Evolutionary conservation across 1,140 invertebrate genomes (phyloP), one percentile per base, ranked within the genome.

Genomic region (Portunus trituberculatus): DNA sequence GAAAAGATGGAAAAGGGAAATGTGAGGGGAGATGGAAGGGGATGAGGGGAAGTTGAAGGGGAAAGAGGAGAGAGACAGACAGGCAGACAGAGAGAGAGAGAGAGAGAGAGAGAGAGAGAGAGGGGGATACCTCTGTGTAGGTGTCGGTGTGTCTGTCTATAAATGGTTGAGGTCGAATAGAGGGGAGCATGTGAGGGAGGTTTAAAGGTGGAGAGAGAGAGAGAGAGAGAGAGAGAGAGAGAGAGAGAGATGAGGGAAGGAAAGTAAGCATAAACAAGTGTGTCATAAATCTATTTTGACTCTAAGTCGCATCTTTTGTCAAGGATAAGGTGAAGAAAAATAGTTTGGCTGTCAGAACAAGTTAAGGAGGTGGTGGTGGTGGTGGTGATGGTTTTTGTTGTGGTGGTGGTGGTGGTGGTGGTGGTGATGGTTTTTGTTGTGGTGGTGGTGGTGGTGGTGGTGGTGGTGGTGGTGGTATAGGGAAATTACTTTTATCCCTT

Each of bases 161-260:
- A 76, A 76, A 76, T 76, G 67, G 67, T 76, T 76, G 67, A 76
- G 67, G 67, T 76, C 67, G 67, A n/a, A 20, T n/a, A 76, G 25
- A n/a, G 67, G 16, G 67, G 25, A n/a, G 8, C 12, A 76, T 25
- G 25, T 1, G n/a, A n/a, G 67, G 20, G 67, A 76, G n/a, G n/a
- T 1, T 7, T 25, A 20, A 76, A 76, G 67, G 67, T n/a, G 6
- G 6, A 76, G 20, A n/a, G 67, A 76, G 67, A 76, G 20, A 76
- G 20, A 76, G 67, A 76, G 20, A 76, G 67, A n/a, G n/a, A n/a
- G n/a, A 76, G 67, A 76, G n/a, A n/a, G 67, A n/a, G n/a, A n/a
- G 67, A 76, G 67, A 76, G 67, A 76, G 67, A n/a, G 67, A 76
- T n/a, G n/a, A n/a, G n/a, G n/a, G n/a, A n/a, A 25, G n/a, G 25